phyloP scores from a whole-genome alignment of 2,113 vertebrate species.

The Antennarius striatus region DNA sequence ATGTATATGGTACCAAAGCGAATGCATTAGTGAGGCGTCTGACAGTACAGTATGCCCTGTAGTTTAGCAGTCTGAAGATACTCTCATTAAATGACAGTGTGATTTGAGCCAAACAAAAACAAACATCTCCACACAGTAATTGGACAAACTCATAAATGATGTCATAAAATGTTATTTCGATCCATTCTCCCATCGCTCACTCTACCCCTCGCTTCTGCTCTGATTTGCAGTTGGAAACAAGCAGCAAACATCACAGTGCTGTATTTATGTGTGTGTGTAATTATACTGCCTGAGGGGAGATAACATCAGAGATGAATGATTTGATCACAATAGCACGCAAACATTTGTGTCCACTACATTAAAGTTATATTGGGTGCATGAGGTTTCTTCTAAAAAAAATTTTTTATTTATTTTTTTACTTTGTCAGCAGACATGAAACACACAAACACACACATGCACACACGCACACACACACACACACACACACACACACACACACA shows the following conservation, averaged over 20 bases:
- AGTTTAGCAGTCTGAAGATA: slow-evolving; percentile 16
- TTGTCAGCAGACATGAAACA: slow-evolving; percentile 4
- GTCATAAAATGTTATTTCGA: slow-evolving; percentile 37
- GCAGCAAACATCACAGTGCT: slow-evolving; percentile 42
- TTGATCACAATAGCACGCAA: slow-evolving; percentile 61
- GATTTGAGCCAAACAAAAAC: slow-evolving; percentile 49
- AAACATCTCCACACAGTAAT: slow-evolving; percentile 38
- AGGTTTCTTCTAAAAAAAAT: slow-evolving; percentile 21
- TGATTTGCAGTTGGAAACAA: slow-evolving; percentile 62
- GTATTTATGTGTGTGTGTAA: slow-evolving; percentile 4
- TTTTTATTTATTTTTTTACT: slow-evolving; percentile 2
- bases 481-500: neutral
- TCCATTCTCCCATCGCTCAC: neutral
- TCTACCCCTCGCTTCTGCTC: slow-evolving; percentile 6
- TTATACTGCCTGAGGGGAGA: slow-evolving; percentile 59
- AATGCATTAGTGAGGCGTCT: neutral
- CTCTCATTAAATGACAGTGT: slow-evolving; percentile 29
- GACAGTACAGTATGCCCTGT: neutral
- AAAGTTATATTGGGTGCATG: slow-evolving; percentile 38
- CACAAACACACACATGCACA: neutral
- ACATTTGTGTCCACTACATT: slow-evolving; percentile 41
- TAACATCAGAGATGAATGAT: slow-evolving; percentile 65
- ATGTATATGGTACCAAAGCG: neutral
- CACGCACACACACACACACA: neutral
- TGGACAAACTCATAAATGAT: slow-evolving; percentile 53